Evolutionary conservation across 2,113 vertebrate species (phyloP), one percentile per base, ranked within the genome.

Genomic region (Dissostichus mawsoni): DNA sequence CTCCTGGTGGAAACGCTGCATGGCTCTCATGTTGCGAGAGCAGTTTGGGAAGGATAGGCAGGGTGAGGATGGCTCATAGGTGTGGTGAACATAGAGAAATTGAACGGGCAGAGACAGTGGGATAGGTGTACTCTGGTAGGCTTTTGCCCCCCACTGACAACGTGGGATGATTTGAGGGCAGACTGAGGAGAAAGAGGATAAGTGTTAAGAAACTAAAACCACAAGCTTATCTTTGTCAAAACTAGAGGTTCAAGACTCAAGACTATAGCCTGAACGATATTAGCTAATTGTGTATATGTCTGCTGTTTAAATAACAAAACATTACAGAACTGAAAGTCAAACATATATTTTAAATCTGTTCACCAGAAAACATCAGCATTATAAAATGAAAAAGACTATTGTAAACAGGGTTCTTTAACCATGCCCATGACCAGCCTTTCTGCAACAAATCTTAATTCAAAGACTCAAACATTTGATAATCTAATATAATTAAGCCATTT

Each of bases 1-100:
- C 6, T 95, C 89, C 90, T 99, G 97, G 87, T 99, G 98, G 92
- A 95, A 98, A 6, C 18, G 87, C 76, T 98, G 98, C 96, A 98
- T 97, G 78, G 89, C 41, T 23, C 96, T 95, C 97, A 98, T 96
- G 92, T 93, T 16, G 0, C 11, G 74, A 0, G 96, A 81, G 4
- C 98, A 98, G 13, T 73, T 13, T 1, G 56, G 0, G 64, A 99
- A 97, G 80, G 78, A 84, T 10, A 80, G 87, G 80, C 98, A 98
- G 0, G 97, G 97, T 0, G 16, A 1, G 7, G 94, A 87, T 0
- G 98, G 98, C 11, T 69, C 5, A 18, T 94, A 94, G 1, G 97
- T 98, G 88, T 99, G 97, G 77, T 99, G 98, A 78, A 99, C 91
- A 44, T 94, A 98, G 55, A 99, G 67, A 5, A 93, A 96, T 0